phyloP scores from a whole-genome alignment of 92 coral and sea anemone genomes.

The Paragorgia papillata region DNA sequence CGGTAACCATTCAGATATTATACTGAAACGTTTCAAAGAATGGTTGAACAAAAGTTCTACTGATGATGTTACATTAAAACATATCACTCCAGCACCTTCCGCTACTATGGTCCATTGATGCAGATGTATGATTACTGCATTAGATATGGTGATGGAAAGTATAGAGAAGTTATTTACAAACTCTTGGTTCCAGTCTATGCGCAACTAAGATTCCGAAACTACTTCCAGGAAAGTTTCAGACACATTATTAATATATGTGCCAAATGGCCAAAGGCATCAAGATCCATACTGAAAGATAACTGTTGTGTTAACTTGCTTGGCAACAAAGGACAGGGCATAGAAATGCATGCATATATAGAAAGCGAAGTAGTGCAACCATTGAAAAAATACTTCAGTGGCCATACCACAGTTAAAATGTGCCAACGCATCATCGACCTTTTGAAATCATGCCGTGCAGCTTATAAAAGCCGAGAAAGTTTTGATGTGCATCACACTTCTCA shows the following conservation, averaged over 20 bases:
- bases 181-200: constrained; percentile 37
- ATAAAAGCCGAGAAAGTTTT: constrained; percentile 35
- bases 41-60: constrained; percentile 21
- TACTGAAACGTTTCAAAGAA: constrained; percentile 21
- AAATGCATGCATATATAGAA: constrained; percentile 45
- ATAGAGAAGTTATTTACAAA: constrained; percentile 25
- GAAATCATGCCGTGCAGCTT: constrained; percentile 37
- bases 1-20: constrained; percentile 34
- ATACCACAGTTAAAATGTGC: constrained; percentile 43
- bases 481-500: constrained; percentile 36
- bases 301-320: constrained; percentile 44
- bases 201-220: constrained; percentile 44
- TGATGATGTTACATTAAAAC: constrained; percentile 27
- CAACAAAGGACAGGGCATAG: constrained; percentile 38
- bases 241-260: constrained; percentile 33
- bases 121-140: constrained; percentile 42
- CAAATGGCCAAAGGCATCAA: constrained; percentile 37
- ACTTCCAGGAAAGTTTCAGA: constrained; percentile 38
- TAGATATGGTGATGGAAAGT: constrained; percentile 36
- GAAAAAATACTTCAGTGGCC: constrained; percentile 33
- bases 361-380: constrained; percentile 39
- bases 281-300: constrained; percentile 31
- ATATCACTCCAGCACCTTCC: constrained; percentile 38
- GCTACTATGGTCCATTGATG: constrained; percentile 35
- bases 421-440: constrained; percentile 39